These are phyloP conservation scores for Drosophila limbata DNA, from an alignment of 2,888 invertebrate species.

Conservation along the genomic window DNA sequence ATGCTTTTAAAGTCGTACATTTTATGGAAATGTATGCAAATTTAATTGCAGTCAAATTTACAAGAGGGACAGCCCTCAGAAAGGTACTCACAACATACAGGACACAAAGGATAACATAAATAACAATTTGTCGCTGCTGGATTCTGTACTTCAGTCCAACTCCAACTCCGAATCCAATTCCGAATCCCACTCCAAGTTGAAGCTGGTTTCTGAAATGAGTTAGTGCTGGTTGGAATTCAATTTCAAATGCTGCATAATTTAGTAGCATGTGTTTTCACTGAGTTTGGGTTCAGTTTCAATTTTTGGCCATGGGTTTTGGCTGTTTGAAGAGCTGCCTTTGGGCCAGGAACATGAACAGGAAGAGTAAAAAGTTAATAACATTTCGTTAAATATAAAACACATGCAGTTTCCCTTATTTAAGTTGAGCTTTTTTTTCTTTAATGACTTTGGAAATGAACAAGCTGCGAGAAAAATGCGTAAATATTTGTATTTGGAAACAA, in stretches of 20 bases:
- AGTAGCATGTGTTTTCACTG: conserved; percentile 56
- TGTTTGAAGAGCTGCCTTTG: conserved; percentile 34
- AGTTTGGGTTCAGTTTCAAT: conserved; percentile 5
- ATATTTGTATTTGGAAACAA: not conserved
- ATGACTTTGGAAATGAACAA: conserved; percentile 14
- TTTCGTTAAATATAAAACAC: conserved; percentile 46
- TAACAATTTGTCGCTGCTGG: conserved; percentile 70
- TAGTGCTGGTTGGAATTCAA: conserved; percentile 73
- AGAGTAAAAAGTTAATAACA: conserved; percentile 71
- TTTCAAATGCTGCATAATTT: conserved; percentile 79
- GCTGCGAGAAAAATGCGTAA: conserved; percentile 5
- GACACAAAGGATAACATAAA: conserved; percentile 69
- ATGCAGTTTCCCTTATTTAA: conserved; percentile 51
- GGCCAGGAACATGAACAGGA: conserved; percentile 19
- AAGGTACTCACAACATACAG: conserved; percentile 33
- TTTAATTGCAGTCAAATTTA: conserved; percentile 80
- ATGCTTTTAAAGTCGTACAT: conserved; percentile 55
- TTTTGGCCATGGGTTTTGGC: conserved; percentile 10
- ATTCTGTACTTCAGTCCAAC: conserved; percentile 1
- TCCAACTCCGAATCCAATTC: conserved; percentile 2
- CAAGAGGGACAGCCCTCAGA: conserved; percentile 45
- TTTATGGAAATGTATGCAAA: conserved; percentile 79
- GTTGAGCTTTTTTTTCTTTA: not conserved
- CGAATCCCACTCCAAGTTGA: conserved; percentile 5
- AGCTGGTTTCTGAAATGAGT: conserved; percentile 61